These are phyloP conservation scores for Lepus oiostolus DNA, from an alignment of 2,797 vertebrate genomes.

Conservation along the genomic window DNA sequence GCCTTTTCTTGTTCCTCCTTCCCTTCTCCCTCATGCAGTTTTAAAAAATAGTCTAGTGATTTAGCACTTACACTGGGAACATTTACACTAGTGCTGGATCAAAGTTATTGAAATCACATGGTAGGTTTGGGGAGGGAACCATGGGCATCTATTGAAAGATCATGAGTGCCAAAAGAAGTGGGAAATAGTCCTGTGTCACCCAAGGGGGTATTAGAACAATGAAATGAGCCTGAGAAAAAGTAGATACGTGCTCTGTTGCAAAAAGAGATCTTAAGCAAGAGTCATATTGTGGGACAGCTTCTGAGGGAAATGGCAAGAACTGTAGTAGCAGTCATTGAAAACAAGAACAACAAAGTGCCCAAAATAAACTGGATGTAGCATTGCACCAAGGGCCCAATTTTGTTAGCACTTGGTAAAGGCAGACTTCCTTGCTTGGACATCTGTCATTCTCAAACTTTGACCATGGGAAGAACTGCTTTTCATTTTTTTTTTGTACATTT, in stretches of 20 bases:
- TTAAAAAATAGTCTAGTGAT: slow-evolving; percentile 78
- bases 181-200: neutral
- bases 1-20: neutral
- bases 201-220: slow-evolving; percentile 49
- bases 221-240: slow-evolving; percentile 54
- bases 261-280: slow-evolving; percentile 45
- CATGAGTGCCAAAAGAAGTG: neutral
- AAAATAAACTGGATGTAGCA: neutral
- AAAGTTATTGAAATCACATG: neutral
- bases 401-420: neutral
- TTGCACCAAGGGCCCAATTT: neutral
- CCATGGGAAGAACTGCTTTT: slow-evolving; percentile 29
- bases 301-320: neutral
- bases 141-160: slow-evolving; percentile 46
- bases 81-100: slow-evolving; percentile 56
- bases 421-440: slow-evolving; percentile 31
- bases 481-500: slow-evolving; percentile 50
- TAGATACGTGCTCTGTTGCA: neutral
- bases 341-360: neutral
- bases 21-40: neutral
- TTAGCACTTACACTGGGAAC: slow-evolving; percentile 62
- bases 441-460: slow-evolving; percentile 51
- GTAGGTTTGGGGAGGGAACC: neutral
- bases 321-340: neutral
- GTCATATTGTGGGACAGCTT: neutral